Percentiles rank a stretch among this genome's conserved stretches.
Conservation (phyloP, 64 coral and sea anemone genomes). For the Pocillopora damicornis region DNA sequence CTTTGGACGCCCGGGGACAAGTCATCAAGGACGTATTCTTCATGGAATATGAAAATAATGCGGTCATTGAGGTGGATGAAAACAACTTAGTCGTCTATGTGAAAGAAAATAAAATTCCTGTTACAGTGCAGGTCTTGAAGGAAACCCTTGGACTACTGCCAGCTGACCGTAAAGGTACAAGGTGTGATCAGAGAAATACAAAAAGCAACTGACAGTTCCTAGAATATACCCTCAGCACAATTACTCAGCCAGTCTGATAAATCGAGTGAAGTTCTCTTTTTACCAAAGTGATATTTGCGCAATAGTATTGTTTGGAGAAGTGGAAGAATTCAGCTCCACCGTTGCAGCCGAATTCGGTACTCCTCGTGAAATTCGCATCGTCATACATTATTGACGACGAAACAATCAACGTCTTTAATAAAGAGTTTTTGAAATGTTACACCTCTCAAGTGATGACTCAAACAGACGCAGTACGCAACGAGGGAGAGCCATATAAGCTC, state of each 20-base stretch:
- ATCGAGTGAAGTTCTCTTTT: slow-evolving; percentile 14
- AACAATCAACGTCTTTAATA: slow-evolving; percentile 29
- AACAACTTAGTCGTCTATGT: background rate
- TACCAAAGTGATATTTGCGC: slow-evolving; percentile 68
- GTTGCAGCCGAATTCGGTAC: background rate
- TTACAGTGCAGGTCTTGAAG: background rate
- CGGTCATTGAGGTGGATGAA: background rate
- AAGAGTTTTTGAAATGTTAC: slow-evolving; percentile 66
- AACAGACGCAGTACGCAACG: background rate
- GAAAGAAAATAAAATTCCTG: background rate
- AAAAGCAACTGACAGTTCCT: too few species aligned
- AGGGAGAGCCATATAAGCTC: too few species aligned
- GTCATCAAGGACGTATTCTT: background rate
- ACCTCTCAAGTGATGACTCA: background rate
- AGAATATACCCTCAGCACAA: background rate
- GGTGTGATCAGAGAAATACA: too few species aligned
- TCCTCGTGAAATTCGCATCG: slow-evolving; percentile 56
- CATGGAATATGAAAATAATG: background rate
- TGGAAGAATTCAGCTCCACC: slow-evolving; percentile 25
- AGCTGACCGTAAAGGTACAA: too few species aligned
- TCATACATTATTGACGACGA: slow-evolving; percentile 56
- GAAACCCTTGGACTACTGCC: background rate
- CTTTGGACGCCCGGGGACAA: too few species aligned
- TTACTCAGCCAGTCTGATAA: background rate
- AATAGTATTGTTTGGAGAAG: slow-evolving; percentile 39